Conservation (phyloP, 2,888 invertebrate genomes). For the Philereme vetulata region DNA sequence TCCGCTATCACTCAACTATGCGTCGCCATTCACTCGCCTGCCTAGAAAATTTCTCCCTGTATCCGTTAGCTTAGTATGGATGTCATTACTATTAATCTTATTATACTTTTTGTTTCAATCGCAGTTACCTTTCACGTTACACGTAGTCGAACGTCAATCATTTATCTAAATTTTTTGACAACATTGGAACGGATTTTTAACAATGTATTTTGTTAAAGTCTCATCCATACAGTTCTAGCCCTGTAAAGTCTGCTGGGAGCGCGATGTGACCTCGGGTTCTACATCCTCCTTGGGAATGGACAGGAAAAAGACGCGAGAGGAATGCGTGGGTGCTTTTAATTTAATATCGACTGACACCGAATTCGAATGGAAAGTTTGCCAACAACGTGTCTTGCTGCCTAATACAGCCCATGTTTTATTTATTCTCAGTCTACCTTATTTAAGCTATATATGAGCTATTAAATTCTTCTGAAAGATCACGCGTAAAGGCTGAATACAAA, state of each 20-base stretch:
- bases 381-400: slow-evolving; percentile 74
- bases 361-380: slow-evolving; percentile 81
- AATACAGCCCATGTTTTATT: slow-evolving; percentile 67
- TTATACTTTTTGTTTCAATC: background rate
- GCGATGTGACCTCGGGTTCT: slow-evolving; percentile 78
- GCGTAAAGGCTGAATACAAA: slow-evolving; percentile 35
- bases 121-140: background rate
- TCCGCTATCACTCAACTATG: slow-evolving; percentile 83
- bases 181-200: slow-evolving; percentile 38
- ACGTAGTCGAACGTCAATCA: background rate
- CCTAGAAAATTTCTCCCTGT: slow-evolving; percentile 72
- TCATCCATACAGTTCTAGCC: slow-evolving; percentile 57
- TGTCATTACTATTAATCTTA: slow-evolving; percentile 30
- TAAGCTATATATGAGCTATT: slow-evolving; percentile 54
- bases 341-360: slow-evolving; percentile 83
- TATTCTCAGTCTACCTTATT: slow-evolving; percentile 50
- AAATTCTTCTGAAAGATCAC: slow-evolving; percentile 48
- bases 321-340: slow-evolving; percentile 83
- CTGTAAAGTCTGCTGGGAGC: slow-evolving; percentile 60
- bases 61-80: slow-evolving; percentile 59
- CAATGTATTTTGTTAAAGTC: slow-evolving; percentile 29
- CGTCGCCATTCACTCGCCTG: slow-evolving; percentile 79
- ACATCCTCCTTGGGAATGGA: slow-evolving; percentile 83
- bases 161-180: slow-evolving; percentile 1
- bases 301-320: slow-evolving; percentile 82